A percentile compares a stretch with the other conserved stretches of the same genome.
Conservation (phyloP, 2,888 invertebrate genomes). For the Amblyjoppa fuscipennis region DNA sequence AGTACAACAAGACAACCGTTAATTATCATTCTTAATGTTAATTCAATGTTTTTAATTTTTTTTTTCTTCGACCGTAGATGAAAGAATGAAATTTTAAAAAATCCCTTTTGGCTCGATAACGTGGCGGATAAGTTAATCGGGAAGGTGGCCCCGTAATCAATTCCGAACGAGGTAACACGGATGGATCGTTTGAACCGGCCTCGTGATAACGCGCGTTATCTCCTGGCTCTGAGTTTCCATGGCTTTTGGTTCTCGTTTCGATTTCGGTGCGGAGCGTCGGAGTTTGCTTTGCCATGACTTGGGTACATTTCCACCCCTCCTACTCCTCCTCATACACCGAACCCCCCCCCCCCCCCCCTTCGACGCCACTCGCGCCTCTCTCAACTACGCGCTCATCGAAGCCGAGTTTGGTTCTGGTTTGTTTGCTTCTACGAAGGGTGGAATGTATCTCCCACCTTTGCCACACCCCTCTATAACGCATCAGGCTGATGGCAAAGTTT, state of each 20-base stretch:
- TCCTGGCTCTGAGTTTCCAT: slow-evolving; percentile 11
- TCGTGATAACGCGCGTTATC: slow-evolving; percentile 4
- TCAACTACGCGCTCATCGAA: neutral
- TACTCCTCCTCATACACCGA: neutral
- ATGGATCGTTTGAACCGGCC: slow-evolving; percentile 5
- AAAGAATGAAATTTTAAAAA: too few relatives aligned
- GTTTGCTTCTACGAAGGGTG: slow-evolving; percentile 42
- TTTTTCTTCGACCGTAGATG: too few relatives aligned
- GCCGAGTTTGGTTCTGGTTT: slow-evolving; percentile 40
- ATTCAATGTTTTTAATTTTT: too few relatives aligned
- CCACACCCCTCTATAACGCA: slow-evolving; percentile 7
- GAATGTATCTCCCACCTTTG: slow-evolving; percentile 37
- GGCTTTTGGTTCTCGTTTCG: slow-evolving; percentile 17
- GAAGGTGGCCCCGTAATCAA: too few relatives aligned
- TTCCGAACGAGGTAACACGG: neutral
- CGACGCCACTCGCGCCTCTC: slow-evolving; percentile 2
- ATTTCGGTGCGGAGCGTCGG: slow-evolving; percentile 7
- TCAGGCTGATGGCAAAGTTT: slow-evolving; percentile 26
- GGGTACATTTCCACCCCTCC: neutral
- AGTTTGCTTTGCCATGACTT: slow-evolving; percentile 18
- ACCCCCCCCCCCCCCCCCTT: neutral
- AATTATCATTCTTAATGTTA: too few relatives aligned
- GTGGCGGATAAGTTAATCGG: too few relatives aligned
- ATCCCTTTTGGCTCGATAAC: too few relatives aligned
- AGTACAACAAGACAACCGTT: too few relatives aligned